Percentiles rank a stretch among this genome's conserved stretches.
phyloP scores from a whole-genome alignment of 2,888 invertebrate species.

The Tenthredo amoena region DNA sequence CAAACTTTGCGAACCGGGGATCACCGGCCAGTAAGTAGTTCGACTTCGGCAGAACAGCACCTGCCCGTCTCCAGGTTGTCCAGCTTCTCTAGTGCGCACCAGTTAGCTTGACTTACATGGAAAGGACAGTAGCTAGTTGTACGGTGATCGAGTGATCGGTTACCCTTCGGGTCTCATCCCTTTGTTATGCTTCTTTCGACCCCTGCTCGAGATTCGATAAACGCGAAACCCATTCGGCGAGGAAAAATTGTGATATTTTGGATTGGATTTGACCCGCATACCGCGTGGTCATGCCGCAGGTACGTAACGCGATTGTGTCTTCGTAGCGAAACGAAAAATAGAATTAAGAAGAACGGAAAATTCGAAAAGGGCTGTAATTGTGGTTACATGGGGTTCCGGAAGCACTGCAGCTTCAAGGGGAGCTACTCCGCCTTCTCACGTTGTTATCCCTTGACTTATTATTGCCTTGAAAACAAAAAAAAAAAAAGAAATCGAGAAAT shows the following conservation, averaged over 20 bases:
- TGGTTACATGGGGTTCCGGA: too few relatives aligned
- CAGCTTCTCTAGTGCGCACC: neutral
- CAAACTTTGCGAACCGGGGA: slow-evolving; percentile 11
- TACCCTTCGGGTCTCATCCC: neutral
- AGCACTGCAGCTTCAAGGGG: too few relatives aligned
- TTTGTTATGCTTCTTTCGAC: neutral
- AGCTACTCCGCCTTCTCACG: neutral
- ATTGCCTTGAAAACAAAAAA: neutral
- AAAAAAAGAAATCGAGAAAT: neutral
- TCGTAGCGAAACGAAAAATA: neutral
- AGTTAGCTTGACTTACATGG: neutral
- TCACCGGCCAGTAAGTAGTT: slow-evolving; percentile 33
- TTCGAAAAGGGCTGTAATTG: neutral
- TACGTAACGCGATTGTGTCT: neutral
- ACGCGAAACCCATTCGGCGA: neutral
- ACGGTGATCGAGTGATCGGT: neutral
- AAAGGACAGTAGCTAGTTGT: neutral
- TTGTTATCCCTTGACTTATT: neutral
- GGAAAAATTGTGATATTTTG: neutral
- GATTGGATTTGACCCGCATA: neutral
- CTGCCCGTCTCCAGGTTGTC: neutral
- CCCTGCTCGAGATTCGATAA: neutral
- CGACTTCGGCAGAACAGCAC: slow-evolving; percentile 46
- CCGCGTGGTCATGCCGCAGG: slow-evolving; percentile 16
- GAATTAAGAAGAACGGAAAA: neutral